A percentile compares a stretch with the other conserved stretches of the same genome.
Evolutionary conservation across 1,140 invertebrate species (phyloP).

Genomic region (Yoshiicerus persimilis): DNA sequence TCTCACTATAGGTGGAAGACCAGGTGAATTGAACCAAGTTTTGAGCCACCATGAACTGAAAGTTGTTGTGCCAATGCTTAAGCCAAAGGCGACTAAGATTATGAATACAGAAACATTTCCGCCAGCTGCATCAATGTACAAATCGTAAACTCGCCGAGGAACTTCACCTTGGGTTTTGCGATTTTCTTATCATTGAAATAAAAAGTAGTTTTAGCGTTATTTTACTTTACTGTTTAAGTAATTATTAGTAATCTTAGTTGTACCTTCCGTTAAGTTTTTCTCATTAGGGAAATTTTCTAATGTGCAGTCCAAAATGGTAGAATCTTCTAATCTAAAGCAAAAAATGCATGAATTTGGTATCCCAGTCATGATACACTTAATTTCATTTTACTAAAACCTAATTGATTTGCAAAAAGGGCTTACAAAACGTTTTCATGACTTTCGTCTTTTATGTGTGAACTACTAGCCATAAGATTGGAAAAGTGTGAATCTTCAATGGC

Average conservation of each 20-base stretch:
- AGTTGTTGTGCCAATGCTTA: slow-evolving; percentile 61
- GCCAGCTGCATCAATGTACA: slow-evolving; percentile 65
- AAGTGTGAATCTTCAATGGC: neutral
- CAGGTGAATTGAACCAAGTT: slow-evolving; percentile 60
- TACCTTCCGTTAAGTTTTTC: neutral
- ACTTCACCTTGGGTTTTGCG: slow-evolving; percentile 49
- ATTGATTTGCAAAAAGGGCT: neutral
- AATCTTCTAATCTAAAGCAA: slow-evolving; percentile 35
- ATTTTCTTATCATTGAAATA: neutral
- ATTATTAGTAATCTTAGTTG: too few species aligned
- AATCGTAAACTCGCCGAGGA: slow-evolving; percentile 59
- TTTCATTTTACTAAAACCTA: neutral
- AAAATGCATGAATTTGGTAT: neutral
- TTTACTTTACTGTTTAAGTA: too few species aligned
- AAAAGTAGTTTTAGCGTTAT: neutral
- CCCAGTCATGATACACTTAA: neutral
- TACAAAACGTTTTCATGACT: neutral
- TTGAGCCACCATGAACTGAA: slow-evolving; percentile 71
- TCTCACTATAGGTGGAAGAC: neutral
- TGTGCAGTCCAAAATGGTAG: slow-evolving; percentile 28
- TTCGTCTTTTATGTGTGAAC: neutral
- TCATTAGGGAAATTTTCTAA: neutral
- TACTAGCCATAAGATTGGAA: neutral
- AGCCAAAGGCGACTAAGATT: slow-evolving; percentile 61
- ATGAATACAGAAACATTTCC: slow-evolving; percentile 59